Conservation (phyloP, 2,888 invertebrate genomes). For the Uropetala carovei region DNA sequence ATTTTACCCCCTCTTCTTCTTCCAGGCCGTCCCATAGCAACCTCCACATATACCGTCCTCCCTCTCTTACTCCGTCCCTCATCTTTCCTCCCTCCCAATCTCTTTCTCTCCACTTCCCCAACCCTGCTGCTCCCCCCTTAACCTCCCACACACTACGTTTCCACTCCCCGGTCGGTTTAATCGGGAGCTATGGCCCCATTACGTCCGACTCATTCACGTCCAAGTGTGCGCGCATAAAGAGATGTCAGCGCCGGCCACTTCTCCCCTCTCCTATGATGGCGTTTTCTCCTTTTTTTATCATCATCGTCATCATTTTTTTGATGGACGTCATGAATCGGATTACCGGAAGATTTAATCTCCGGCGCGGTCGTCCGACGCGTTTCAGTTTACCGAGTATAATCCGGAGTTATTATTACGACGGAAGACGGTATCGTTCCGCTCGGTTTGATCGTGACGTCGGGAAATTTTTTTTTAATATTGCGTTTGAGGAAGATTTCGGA, state of each 20-base stretch:
- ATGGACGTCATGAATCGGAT: not conserved
- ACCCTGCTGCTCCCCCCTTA: not conserved
- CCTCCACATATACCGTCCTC: not conserved
- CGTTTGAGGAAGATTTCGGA: not conserved
- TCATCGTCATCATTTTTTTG: not conserved
- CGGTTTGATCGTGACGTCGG: not conserved
- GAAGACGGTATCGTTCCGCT: not conserved
- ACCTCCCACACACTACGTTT: not conserved
- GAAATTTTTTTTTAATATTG: not conserved
- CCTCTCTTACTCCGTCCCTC: not conserved
- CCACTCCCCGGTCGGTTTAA: constrained; percentile 31
- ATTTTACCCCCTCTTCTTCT: not conserved
- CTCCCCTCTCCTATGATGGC: not conserved
- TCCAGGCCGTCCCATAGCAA: not conserved
- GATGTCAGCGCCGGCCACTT: constrained; percentile 41
- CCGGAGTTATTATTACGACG: not conserved
- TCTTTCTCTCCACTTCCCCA: not conserved
- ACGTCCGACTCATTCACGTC: constrained; percentile 52
- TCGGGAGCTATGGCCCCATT: constrained; percentile 52
- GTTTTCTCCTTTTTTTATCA: not conserved
- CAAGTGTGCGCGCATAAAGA: constrained; percentile 41
- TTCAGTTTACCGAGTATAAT: not conserved
- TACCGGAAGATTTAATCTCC: constrained; percentile 32
- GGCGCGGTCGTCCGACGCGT: not conserved
- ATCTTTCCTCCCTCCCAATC: not conserved